Evolutionary conservation across 2,113 vertebrate genomes (phyloP).

Genomic region (Ovibos moschatus): DNA sequence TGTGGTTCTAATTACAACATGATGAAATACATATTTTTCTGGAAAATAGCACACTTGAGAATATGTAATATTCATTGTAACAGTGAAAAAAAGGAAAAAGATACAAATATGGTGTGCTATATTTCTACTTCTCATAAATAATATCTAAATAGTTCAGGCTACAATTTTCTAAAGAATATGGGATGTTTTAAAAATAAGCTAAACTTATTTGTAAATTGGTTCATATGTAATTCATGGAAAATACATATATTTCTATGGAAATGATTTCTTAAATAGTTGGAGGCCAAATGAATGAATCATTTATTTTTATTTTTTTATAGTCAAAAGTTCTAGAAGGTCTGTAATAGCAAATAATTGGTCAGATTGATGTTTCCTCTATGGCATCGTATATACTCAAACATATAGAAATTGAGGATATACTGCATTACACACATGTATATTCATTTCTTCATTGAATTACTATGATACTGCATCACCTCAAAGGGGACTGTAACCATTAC

Average conservation of each 20-base stretch:
- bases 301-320: background rate
- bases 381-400: background rate
- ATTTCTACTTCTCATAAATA: slow-evolving; percentile 30
- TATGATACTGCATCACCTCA: background rate
- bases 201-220: slow-evolving; percentile 1
- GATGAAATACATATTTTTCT: slow-evolving; percentile 26
- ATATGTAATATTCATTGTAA: slow-evolving; percentile 2
- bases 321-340: background rate
- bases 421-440: background rate
- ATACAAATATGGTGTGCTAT: background rate
- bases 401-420: background rate
- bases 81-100: background rate
- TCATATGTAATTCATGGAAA: slow-evolving; percentile 24
- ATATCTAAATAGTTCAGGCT: background rate
- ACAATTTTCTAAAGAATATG: slow-evolving; percentile 15
- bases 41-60: background rate
- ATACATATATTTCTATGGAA: background rate
- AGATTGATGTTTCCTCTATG: background rate
- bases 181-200: background rate
- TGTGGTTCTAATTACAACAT: slow-evolving; percentile 20
- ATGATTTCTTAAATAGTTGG: background rate
- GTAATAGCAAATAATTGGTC: background rate
- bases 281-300: background rate
- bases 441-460: background rate
- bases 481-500: background rate